Base-by-base conservation (phyloP, 2,797 vertebrate species). In the Enteromius fasciolatus region DNA sequence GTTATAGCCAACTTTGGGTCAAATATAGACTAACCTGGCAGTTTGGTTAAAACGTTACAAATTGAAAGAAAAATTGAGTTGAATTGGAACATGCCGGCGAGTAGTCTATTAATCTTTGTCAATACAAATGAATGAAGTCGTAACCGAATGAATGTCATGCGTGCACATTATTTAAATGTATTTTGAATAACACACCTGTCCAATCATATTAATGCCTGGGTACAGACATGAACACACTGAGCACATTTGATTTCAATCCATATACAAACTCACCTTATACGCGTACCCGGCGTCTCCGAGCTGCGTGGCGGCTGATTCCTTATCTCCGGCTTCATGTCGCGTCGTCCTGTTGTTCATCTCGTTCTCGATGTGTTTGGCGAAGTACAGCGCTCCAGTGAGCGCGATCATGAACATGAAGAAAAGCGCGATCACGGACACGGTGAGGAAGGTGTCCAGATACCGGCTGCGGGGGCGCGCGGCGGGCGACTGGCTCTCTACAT, bases 371-470 rank as follows among this genome's bases (percentile, higher is more conserved):
- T 77, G 33, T 28, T 12, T 63, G 1, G 57, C 33, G 73, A 81
- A 63, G 0, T 46, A 17, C 15, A 82, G n/a, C 66, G 88, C 78
- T 72, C 88, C 25, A 0, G 76, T 85, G 0, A 83, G 3, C 15
- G 57, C 68, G 4, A 33, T n/a, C 41, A 80, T 9, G 1, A 92
- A 31, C 11, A 85, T 67, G n/a, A 82, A 8, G 8, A 92, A 90
- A n/a, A 95, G 89, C 2, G 88, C 25, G 0, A 89, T 0, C 12
- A 93, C 36, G n/a, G 94, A 93, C 0, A 46, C 1, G 36, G 90
- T 28, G 23, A 95, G 81, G 20, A 86, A 93, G 0, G 1, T n/a
- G 87, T 93, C 88, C 89, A 93, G 18, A 36, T 89, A 89, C 69
- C 85, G 20, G 31, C 81, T n/a, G 12, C 91, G 86, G 18, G 87